These are phyloP conservation scores for Plectrocnemia conspersa DNA, from an alignment of 1,140 invertebrate species.

Conservation along the genomic window DNA sequence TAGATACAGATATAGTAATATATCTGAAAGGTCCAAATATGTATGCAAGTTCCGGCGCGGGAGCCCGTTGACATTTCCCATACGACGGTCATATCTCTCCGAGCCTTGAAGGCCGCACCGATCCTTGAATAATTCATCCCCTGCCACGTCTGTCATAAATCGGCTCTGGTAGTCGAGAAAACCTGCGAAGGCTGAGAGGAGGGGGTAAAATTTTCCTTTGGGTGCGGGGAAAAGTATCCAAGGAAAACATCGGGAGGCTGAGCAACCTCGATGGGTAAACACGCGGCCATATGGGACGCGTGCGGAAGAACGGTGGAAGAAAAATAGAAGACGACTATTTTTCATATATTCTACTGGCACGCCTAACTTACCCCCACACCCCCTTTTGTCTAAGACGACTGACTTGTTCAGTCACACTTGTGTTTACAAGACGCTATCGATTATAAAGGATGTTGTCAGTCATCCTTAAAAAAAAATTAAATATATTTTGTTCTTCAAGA, in stretches of 20 bases:
- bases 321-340: constrained; percentile 8
- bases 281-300: constrained; percentile 14
- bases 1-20: constrained; percentile 10
- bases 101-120: not conserved
- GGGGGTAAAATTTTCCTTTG: not conserved
- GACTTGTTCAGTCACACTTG: too few relatives aligned
- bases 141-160: constrained; percentile 29
- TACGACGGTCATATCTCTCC: constrained; percentile 7
- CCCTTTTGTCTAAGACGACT: too few relatives aligned
- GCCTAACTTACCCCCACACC: too few relatives aligned
- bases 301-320: constrained; percentile 7
- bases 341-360: constrained; percentile 20
- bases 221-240: constrained; percentile 2
- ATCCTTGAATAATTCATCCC: constrained; percentile 31
- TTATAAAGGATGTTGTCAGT: too few relatives aligned
- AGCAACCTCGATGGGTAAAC: constrained; percentile 10
- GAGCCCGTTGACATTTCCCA: constrained; percentile 12
- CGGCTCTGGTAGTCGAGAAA: constrained; percentile 20
- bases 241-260: constrained; percentile 11
- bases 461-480: too few relatives aligned
- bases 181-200: constrained; percentile 1
- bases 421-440: too few relatives aligned
- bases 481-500: too few relatives aligned
- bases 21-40: constrained; percentile 11
- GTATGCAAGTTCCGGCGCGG: not conserved